Evolutionary conservation across 2,797 vertebrate genomes (phyloP).

Genomic region (Linurgus olivaceus): DNA sequence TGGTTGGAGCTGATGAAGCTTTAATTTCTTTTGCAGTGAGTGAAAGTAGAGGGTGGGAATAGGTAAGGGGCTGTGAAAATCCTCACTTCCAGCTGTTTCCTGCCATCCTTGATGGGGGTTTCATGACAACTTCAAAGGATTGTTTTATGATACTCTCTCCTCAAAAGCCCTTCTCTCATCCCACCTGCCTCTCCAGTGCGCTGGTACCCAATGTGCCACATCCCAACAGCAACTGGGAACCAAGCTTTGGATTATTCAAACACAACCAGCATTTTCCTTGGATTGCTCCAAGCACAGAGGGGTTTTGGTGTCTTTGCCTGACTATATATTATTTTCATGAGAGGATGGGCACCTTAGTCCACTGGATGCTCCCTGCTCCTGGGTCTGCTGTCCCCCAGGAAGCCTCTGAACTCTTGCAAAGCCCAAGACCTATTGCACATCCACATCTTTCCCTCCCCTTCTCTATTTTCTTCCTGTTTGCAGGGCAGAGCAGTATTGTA

Average conservation of each 20-base stretch:
- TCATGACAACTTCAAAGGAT: background rate
- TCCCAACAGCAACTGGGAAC: background rate
- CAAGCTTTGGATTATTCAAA: background rate
- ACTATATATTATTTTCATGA: background rate
- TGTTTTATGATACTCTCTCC: background rate
- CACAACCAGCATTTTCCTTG: background rate
- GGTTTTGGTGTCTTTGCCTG: background rate
- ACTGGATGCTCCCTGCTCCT: fast-evolving
- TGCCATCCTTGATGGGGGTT: background rate
- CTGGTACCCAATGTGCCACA: fast-evolving
- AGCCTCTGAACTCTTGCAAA: background rate
- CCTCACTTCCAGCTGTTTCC: background rate
- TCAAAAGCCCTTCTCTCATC: background rate
- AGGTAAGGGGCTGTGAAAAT: background rate
- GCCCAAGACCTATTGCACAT: background rate
- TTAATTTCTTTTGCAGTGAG: background rate
- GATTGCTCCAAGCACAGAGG: background rate
- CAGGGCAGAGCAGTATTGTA: background rate
- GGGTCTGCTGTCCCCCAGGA: background rate
- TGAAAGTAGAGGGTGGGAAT: background rate
- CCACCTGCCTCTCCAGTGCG: fast-evolving
- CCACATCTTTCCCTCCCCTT: fast-evolving
- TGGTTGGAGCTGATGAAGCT: background rate
- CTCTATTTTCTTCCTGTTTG: background rate
- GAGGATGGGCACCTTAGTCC: background rate